Percentiles rank a stretch among this genome's conserved stretches.
phyloP scores from a whole-genome alignment of 2,113 vertebrate genomes.

The Macquaria ambigua region DNA sequence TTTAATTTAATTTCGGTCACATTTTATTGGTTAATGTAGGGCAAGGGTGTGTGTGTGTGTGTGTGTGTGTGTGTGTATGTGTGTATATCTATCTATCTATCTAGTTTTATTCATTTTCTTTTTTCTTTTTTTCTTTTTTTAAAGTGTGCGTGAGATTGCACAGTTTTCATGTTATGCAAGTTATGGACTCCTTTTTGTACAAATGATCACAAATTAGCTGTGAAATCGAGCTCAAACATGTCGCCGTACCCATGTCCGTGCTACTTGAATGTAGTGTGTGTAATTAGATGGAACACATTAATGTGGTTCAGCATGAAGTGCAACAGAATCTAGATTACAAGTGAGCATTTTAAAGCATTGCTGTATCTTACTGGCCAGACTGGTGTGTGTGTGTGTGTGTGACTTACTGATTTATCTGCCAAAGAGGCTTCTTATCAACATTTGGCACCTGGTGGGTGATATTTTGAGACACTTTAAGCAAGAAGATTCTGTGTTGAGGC shows the following conservation, averaged over 20 bases:
- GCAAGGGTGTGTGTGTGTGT: no score
- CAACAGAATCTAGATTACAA: neutral
- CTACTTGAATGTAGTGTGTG: neutral
- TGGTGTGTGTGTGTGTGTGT: no score
- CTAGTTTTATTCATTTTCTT: no score
- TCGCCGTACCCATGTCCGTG: neutral
- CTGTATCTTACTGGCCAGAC: neutral
- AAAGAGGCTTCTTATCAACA: neutral
- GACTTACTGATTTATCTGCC: neutral
- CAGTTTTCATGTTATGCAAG: neutral
- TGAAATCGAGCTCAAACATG: neutral
- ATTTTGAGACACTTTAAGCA: neutral
- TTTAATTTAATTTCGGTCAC: no score
- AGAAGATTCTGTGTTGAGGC: neutral
- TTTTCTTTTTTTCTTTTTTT: no score
- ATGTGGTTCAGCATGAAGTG: neutral
- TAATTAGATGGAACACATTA: neutral
- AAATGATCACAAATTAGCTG: neutral
- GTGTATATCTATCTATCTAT: no score
- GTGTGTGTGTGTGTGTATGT: no score
- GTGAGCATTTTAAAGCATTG: neutral
- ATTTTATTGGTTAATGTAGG: no score
- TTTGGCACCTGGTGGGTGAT: neutral
- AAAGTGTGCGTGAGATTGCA: neutral
- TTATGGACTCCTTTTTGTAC: neutral